Evolutionary conservation across 2,888 invertebrate genomes (phyloP).

Genomic region (Caenorhabditis sp.): DNA sequence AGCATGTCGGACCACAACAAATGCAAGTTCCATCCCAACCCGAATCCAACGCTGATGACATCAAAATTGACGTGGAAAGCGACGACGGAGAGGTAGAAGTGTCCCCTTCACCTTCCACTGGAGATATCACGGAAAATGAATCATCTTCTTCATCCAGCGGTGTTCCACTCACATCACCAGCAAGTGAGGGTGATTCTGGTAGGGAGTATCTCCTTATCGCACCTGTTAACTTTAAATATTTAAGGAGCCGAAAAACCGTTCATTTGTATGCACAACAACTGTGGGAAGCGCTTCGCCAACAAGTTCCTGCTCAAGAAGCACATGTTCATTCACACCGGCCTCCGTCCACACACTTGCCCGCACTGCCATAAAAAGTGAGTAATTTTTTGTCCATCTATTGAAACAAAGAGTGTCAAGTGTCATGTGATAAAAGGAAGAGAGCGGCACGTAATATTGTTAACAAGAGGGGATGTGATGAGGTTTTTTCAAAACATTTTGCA

Average conservation of each 20-base stretch:
- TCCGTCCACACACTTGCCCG: slow-evolving; percentile 78
- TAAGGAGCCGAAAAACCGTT: slow-evolving; percentile 73
- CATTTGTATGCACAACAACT: slow-evolving; percentile 74
- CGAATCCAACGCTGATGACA: slow-evolving; percentile 24
- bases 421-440: slow-evolving; percentile 3
- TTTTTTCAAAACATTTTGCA: too few relatives aligned
- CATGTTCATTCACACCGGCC: slow-evolving; percentile 79
- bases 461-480: too few relatives aligned
- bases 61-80: slow-evolving; percentile 42
- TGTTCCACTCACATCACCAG: slow-evolving; percentile 10
- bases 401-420: slow-evolving; percentile 21
- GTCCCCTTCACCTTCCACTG: slow-evolving; percentile 38
- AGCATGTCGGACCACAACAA: not conserved
- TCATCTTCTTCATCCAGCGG: slow-evolving; percentile 23
- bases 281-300: slow-evolving; percentile 78
- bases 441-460: too few relatives aligned
- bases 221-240: slow-evolving; percentile 3
- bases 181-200: slow-evolving; percentile 12
- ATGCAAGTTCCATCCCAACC: not conserved
- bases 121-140: slow-evolving; percentile 39
- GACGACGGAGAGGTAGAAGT: slow-evolving; percentile 41
- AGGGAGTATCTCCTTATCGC: not conserved
- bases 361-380: slow-evolving; percentile 76
- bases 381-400: slow-evolving; percentile 3
- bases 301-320: slow-evolving; percentile 79